These are phyloP conservation scores for Notospermus geniculatus DNA, from an alignment of 1,140 invertebrate species.

Conservation along the genomic window DNA sequence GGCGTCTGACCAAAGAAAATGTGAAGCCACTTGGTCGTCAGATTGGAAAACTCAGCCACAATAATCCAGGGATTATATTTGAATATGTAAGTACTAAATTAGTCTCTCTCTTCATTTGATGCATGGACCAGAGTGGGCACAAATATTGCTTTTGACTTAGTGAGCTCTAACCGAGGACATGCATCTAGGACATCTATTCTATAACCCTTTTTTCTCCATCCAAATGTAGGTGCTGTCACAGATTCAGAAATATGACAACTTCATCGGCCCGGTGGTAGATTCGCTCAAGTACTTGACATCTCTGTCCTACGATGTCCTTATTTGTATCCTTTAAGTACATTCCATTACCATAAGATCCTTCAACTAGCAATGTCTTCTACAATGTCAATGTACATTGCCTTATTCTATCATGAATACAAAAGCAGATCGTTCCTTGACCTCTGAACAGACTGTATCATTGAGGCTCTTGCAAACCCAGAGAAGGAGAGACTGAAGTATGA, in stretches of 20 bases:
- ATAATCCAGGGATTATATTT: slow-evolving; percentile 90
- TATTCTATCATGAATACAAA: too few species aligned
- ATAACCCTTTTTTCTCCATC: too few species aligned
- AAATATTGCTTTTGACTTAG: too few species aligned
- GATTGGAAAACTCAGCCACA: slow-evolving; percentile 95
- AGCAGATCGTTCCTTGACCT: slow-evolving; percentile 27
- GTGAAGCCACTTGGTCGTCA: slow-evolving; percentile 93
- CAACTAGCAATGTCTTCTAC: too few species aligned
- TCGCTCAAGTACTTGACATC: slow-evolving; percentile 95
- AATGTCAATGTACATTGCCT: too few species aligned
- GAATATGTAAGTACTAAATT: slow-evolving; percentile 75
- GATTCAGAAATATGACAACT: slow-evolving; percentile 97
- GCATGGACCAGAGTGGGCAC: too few species aligned
- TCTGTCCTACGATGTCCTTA: slow-evolving; percentile 93
- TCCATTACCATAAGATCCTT: too few species aligned
- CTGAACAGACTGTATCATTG: slow-evolving; percentile 78
- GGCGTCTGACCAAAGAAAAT: slow-evolving; percentile 94
- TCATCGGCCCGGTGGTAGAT: slow-evolving; percentile 94
- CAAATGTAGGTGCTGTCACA: slow-evolving; percentile 77
- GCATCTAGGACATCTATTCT: too few species aligned
- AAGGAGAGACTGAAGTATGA: slow-evolving; percentile 78
- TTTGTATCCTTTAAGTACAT: slow-evolving; percentile 62
- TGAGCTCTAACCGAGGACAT: too few species aligned
- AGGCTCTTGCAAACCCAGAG: slow-evolving; percentile 73
- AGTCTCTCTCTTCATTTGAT: too few species aligned